A percentile compares a stretch with the other conserved stretches of the same genome.
Evolutionary conservation across 2,113 vertebrate species (phyloP).

Genomic region (Thomomys bottae): DNA sequence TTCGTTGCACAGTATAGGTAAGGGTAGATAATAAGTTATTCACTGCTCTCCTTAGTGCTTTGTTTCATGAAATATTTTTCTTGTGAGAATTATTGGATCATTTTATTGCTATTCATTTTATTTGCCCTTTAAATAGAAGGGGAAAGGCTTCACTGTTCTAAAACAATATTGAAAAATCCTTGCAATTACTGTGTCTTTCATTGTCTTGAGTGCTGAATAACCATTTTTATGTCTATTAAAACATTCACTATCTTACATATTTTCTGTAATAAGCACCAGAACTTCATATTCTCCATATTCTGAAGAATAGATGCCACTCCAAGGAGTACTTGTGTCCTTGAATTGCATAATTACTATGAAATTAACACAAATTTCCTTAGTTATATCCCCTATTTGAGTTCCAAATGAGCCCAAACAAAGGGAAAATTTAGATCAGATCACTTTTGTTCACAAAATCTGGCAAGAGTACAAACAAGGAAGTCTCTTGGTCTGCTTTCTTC

Average conservation of each 20-base stretch:
- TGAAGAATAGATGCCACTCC: neutral
- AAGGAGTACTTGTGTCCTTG: neutral
- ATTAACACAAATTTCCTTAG: neutral
- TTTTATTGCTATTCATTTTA: conserved; percentile 53
- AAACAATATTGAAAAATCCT: conserved; percentile 30
- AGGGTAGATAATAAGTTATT: neutral
- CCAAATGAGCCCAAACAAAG: neutral
- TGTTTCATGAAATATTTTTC: conserved; percentile 42
- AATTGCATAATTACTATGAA: neutral
- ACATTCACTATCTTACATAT: neutral
- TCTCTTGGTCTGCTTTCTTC: neutral
- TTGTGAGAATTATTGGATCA: conserved; percentile 10
- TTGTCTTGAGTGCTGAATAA: conserved; percentile 25
- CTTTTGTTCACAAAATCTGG: conserved; percentile 46
- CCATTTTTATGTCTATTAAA: conserved; percentile 43
- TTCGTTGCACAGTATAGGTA: conserved; percentile 25
- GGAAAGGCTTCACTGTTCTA: neutral
- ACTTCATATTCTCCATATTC: neutral
- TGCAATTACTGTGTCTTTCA: conserved; percentile 39
- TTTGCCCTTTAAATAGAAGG: conserved; percentile 58
- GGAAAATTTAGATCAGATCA: neutral
- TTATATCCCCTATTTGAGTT: conserved; percentile 1
- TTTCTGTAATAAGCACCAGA: conserved; percentile 43
- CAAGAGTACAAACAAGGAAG: neutral
- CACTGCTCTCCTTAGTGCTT: conserved; percentile 14